A percentile compares a stretch with the other conserved stretches of the same genome.
phyloP scores from a whole-genome alignment of 2,113 vertebrate species.

The Strigops habroptila region DNA sequence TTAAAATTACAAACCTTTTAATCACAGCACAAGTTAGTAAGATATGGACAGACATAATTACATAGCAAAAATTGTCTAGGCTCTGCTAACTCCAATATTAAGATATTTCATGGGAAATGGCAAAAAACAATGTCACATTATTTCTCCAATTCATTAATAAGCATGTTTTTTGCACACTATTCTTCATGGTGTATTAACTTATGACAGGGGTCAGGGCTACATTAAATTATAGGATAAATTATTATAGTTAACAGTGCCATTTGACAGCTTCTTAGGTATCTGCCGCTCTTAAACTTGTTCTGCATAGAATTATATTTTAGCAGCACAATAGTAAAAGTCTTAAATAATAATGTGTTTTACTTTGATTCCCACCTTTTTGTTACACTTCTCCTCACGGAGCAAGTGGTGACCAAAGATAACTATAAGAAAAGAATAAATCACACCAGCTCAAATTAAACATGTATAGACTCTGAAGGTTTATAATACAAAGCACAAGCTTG shows the following conservation, averaged over 20 bases:
- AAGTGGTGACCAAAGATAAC: background rate
- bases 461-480: background rate
- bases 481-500: background rate
- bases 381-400: background rate
- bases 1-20: slow-evolving; percentile 72
- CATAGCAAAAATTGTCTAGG: slow-evolving; percentile 63
- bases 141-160: slow-evolving; percentile 82
- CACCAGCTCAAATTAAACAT: background rate
- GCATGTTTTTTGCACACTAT: slow-evolving; percentile 78
- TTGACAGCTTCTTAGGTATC: slow-evolving; percentile 79
- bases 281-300: slow-evolving; percentile 55
- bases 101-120: slow-evolving; percentile 80
- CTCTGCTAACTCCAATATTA: slow-evolving; percentile 78
- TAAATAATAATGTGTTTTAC: background rate
- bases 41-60: slow-evolving; percentile 71
- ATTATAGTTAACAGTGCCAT: slow-evolving; percentile 74
- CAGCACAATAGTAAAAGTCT: background rate
- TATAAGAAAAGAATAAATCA: background rate
- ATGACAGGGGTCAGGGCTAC: slow-evolving; percentile 82
- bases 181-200: slow-evolving; percentile 88
- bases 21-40: slow-evolving; percentile 64
- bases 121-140: slow-evolving; percentile 81
- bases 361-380: background rate
- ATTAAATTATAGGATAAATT: slow-evolving; percentile 88
- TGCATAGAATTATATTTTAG: slow-evolving; percentile 16